Percentiles rank a stretch among this genome's conserved stretches.
These are phyloP conservation scores for Lasioglossum malachurum DNA, from an alignment of 2,888 invertebrate species.

Conservation along the genomic window DNA sequence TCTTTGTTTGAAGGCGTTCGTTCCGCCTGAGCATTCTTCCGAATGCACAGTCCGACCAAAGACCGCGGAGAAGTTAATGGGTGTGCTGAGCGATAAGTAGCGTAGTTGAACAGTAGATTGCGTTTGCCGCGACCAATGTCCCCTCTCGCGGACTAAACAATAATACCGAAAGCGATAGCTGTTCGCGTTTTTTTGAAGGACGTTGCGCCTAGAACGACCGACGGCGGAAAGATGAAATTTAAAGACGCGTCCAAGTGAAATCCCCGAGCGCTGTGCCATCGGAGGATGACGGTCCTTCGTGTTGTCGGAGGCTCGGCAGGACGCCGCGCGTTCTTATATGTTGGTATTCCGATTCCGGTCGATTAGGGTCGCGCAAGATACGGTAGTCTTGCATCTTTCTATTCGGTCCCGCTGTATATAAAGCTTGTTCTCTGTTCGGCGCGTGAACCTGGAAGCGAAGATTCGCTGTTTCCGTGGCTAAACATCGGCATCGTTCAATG, in stretches of 20 bases:
- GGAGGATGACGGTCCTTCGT: constrained; percentile 64
- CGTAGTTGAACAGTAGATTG: neutral
- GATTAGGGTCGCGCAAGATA: constrained; percentile 18
- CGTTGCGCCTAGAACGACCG: constrained; percentile 52
- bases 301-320: constrained; percentile 34
- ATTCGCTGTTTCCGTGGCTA: neutral
- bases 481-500: neutral
- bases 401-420: constrained; percentile 59
- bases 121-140: neutral
- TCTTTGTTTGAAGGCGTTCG: neutral
- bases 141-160: neutral
- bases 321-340: constrained; percentile 5
- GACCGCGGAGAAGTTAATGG: neutral
- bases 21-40: no score
- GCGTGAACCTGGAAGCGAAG: constrained; percentile 8
- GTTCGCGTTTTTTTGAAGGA: constrained; percentile 35
- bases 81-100: neutral
- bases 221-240: constrained; percentile 70
- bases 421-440: constrained; percentile 48
- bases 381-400: constrained; percentile 25
- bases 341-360: constrained; percentile 14
- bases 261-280: constrained; percentile 54
- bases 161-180: constrained; percentile 31
- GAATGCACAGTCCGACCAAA: neutral
- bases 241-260: constrained; percentile 49